phyloP scores from a whole-genome alignment of 2,113 vertebrate species.

The Kryptolebias marmoratus region DNA sequence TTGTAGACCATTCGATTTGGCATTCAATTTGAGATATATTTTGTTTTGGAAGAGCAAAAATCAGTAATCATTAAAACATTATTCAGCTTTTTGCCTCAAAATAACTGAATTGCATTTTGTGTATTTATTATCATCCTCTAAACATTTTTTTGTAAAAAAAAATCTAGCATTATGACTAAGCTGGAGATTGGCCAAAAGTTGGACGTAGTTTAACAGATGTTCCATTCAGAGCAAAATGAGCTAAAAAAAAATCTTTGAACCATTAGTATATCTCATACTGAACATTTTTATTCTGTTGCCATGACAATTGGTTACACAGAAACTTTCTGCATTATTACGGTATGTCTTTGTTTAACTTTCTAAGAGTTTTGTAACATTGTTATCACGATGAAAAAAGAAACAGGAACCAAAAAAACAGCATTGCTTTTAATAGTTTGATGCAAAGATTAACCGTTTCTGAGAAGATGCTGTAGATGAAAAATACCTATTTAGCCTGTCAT shows the following conservation, averaged over 20 bases:
- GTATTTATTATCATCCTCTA: neutral
- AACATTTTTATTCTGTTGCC: neutral
- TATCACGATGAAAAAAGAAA: too few relatives aligned
- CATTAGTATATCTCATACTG: neutral
- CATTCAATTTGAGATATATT: neutral
- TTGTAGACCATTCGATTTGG: neutral
- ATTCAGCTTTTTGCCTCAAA: neutral
- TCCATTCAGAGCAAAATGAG: too few relatives aligned
- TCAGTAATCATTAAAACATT: neutral
- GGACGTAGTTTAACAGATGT: too few relatives aligned
- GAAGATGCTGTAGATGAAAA: constrained; percentile 7
- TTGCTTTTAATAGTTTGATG: neutral
- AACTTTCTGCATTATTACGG: neutral
- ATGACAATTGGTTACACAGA: neutral
- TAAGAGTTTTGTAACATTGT: too few relatives aligned
- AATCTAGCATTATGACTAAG: too few relatives aligned
- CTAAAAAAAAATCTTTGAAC: neutral
- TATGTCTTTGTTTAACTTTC: neutral
- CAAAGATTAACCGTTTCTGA: neutral
- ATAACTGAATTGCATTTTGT: neutral
- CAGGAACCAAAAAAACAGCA: too few relatives aligned
- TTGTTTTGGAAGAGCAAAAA: neutral
- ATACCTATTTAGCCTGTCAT: constrained; percentile 1
- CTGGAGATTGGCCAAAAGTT: too few relatives aligned
- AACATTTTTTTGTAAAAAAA: too few relatives aligned